A percentile compares a stretch with the other conserved stretches of the same genome.
These are phyloP conservation scores for Eupithecia abbreviata DNA, from an alignment of 2,888 invertebrate genomes.

Conservation along the genomic window DNA sequence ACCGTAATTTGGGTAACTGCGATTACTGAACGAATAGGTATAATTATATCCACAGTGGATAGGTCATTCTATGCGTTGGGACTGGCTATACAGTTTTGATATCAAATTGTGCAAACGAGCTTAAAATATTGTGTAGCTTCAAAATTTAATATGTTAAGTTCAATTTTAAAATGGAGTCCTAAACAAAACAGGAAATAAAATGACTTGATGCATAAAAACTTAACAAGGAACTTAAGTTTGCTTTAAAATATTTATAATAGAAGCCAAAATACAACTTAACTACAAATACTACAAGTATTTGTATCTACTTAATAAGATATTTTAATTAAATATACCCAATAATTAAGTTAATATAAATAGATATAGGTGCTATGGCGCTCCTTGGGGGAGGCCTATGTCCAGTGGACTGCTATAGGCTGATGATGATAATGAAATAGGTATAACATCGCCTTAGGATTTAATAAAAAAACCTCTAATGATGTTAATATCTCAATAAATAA, in stretches of 20 bases:
- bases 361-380: too few relatives aligned
- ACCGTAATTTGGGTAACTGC: constrained; percentile 25
- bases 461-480: too few relatives aligned
- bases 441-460: too few relatives aligned
- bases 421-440: too few relatives aligned
- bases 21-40: constrained; percentile 3
- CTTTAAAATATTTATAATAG: not conserved
- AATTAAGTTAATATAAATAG: too few relatives aligned
- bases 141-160: not conserved
- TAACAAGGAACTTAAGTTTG: too few relatives aligned
- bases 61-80: not conserved
- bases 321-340: too few relatives aligned
- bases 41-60: not conserved
- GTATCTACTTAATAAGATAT: too few relatives aligned
- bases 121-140: not conserved
- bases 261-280: not conserved
- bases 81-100: not conserved
- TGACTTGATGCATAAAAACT: not conserved
- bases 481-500: too few relatives aligned
- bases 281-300: too few relatives aligned
- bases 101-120: not conserved
- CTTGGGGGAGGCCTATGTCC: too few relatives aligned
- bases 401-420: too few relatives aligned
- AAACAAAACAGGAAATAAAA: not conserved
- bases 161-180: not conserved